phyloP scores from a whole-genome alignment of 2,888 invertebrate species.

The Zhuqinia jingwanae region DNA sequence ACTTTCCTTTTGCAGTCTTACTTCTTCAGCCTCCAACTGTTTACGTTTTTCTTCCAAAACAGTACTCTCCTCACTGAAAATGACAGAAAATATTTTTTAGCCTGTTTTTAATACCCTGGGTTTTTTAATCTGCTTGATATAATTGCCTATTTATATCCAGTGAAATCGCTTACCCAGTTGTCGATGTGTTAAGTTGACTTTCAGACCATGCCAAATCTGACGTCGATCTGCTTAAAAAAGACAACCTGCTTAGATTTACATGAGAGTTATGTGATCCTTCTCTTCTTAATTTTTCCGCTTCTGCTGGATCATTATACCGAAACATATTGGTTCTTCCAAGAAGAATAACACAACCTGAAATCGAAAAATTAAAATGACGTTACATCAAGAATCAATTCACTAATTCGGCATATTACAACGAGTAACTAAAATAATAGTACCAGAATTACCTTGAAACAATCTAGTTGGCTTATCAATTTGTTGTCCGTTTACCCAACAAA shows the following conservation, averaged over 20 bases:
- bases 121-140: constrained; percentile 10
- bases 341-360: constrained; percentile 88
- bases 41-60: constrained; percentile 78
- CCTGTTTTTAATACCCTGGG: constrained; percentile 4
- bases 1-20: constrained; percentile 79
- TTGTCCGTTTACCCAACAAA: constrained; percentile 92
- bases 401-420: too few species aligned
- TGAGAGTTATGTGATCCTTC: constrained; percentile 86
- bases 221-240: constrained; percentile 90
- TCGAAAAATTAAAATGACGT: too few species aligned
- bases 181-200: constrained; percentile 76
- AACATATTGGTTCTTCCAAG: constrained; percentile 91
- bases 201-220: constrained; percentile 86
- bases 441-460: constrained; percentile 86
- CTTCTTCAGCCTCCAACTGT: constrained; percentile 79
- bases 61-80: constrained; percentile 75
- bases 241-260: constrained; percentile 89
- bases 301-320: constrained; percentile 94
- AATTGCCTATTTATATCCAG: neutral
- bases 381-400: neutral
- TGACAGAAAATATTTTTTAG: neutral
- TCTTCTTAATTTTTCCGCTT: constrained; percentile 91
- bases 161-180: constrained; percentile 59
- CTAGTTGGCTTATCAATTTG: constrained; percentile 89
- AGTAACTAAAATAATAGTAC: too few species aligned